Percentiles rank a stretch among this genome's conserved stretches.
Conservation (phyloP, 2,797 vertebrate species). For the Myoxocephalus aenaeus region DNA sequence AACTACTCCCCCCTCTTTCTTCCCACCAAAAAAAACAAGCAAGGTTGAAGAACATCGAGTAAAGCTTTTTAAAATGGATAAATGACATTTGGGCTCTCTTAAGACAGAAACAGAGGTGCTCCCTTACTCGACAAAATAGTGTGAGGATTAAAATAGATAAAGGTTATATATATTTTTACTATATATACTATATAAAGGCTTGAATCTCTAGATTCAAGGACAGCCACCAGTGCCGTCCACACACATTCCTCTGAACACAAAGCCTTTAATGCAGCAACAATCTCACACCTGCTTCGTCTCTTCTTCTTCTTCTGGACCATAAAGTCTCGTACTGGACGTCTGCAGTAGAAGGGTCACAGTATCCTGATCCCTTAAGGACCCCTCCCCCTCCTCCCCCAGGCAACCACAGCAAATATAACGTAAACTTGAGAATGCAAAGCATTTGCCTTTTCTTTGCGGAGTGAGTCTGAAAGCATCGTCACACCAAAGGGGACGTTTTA, state of each 20-base stretch:
- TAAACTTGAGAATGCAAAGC: conserved; percentile 10
- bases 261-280: conserved; percentile 53
- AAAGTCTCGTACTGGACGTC: conserved; percentile 43
- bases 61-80: conserved; percentile 62
- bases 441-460: not conserved
- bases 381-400: not conserved
- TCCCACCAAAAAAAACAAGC: conserved; percentile 17
- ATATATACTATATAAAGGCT: conserved; percentile 75
- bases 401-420: conserved; percentile 11
- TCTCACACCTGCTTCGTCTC: conserved; percentile 60
- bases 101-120: conserved; percentile 68
- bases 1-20: conserved; percentile 43
- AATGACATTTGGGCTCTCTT: conserved; percentile 55
- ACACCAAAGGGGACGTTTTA: not conserved
- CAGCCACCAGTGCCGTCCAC: conserved; percentile 81
- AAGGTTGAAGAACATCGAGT: conserved; percentile 61
- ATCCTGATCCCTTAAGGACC: conserved; percentile 35
- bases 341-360: conserved; percentile 45
- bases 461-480: not conserved
- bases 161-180: conserved; percentile 68
- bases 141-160: conserved; percentile 77
- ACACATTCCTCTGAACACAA: conserved; percentile 71
- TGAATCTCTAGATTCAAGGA: conserved; percentile 69
- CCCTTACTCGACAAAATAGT: conserved; percentile 68
- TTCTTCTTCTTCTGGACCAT: conserved; percentile 38